phyloP scores from a whole-genome alignment of 2,888 invertebrate species.

The Margaritifera margaritifera region DNA sequence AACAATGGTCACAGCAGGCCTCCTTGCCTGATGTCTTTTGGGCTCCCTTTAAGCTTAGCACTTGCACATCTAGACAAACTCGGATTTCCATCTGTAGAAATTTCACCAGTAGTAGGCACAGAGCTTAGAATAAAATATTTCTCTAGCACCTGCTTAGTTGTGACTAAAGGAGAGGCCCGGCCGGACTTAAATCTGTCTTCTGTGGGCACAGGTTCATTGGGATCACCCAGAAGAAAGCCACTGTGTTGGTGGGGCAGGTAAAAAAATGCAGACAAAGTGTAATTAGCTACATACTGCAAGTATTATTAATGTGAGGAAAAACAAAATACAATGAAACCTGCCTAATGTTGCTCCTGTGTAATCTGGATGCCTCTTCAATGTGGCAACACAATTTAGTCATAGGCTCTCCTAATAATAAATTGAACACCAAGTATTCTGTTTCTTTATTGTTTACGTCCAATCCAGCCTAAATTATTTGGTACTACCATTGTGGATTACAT shows the following conservation, averaged over 20 bases:
- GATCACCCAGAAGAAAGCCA: slow-evolving; percentile 42
- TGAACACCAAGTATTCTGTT: too few relatives aligned
- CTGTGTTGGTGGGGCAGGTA: slow-evolving; percentile 37
- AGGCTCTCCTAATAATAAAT: too few relatives aligned
- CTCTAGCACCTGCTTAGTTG: slow-evolving; percentile 52
- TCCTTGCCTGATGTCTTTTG: slow-evolving; percentile 46
- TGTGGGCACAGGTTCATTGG: slow-evolving; percentile 3
- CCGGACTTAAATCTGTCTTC: slow-evolving; percentile 16
- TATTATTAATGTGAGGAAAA: background rate
- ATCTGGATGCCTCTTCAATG: too few relatives aligned
- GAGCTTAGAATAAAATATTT: slow-evolving; percentile 52
- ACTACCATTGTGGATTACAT: too few relatives aligned
- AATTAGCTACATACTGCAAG: slow-evolving; percentile 3
- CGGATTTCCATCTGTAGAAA: slow-evolving; percentile 16
- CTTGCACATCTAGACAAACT: slow-evolving; percentile 21
- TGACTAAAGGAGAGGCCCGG: slow-evolving; percentile 45
- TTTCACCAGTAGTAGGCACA: slow-evolving; percentile 22
- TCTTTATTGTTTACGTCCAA: too few relatives aligned
- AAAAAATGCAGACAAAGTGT: slow-evolving; percentile 14
- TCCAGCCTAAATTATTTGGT: too few relatives aligned
- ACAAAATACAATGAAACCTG: too few relatives aligned
- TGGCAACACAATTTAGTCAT: too few relatives aligned
- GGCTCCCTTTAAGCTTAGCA: slow-evolving; percentile 26
- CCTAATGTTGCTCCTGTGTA: too few relatives aligned
- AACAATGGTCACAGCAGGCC: slow-evolving; percentile 11